These are phyloP conservation scores for Cepphus grylle DNA, from an alignment of 2,113 vertebrate species.

Conservation along the genomic window DNA sequence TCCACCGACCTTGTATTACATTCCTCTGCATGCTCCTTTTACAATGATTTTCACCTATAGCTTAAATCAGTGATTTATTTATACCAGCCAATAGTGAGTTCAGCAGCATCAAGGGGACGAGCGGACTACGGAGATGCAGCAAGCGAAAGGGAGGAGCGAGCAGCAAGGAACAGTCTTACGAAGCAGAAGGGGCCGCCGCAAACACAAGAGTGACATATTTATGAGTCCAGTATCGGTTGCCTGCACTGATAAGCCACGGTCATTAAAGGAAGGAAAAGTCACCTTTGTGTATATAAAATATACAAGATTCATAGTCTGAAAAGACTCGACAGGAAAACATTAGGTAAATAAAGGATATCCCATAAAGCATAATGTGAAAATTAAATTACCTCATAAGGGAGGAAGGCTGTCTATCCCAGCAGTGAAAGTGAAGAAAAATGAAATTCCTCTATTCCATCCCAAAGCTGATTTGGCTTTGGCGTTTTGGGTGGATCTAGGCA, in stretches of 20 bases:
- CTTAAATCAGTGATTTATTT: conserved; percentile 67
- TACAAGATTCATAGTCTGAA: conserved; percentile 74
- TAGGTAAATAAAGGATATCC: conserved; percentile 84
- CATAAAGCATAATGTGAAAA: conserved; percentile 77
- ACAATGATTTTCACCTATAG: conserved; percentile 51
- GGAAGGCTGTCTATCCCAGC: conserved; percentile 43
- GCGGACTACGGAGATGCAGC: fast-evolving
- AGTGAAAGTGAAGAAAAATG: conserved; percentile 37
- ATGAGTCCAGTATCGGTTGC: conserved; percentile 77
- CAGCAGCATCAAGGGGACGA: neutral
- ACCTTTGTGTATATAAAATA: conserved; percentile 81
- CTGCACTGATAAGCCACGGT: conserved; percentile 72
- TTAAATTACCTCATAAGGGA: conserved; percentile 67
- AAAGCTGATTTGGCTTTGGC: neutral
- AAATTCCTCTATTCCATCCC: conserved; percentile 31
- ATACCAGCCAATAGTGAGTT: conserved; percentile 44
- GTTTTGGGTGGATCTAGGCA: neutral
- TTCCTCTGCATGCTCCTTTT: conserved; percentile 49
- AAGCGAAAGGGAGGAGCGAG: neutral
- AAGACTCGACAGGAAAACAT: conserved; percentile 77
- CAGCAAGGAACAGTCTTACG: neutral
- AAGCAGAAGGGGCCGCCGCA: conserved; percentile 14
- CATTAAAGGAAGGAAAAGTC: conserved; percentile 83
- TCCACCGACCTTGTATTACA: conserved; percentile 64
- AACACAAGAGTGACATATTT: conserved; percentile 72